phyloP scores from a whole-genome alignment of 2,797 vertebrate genomes.

The Galagoides demidoff region DNA sequence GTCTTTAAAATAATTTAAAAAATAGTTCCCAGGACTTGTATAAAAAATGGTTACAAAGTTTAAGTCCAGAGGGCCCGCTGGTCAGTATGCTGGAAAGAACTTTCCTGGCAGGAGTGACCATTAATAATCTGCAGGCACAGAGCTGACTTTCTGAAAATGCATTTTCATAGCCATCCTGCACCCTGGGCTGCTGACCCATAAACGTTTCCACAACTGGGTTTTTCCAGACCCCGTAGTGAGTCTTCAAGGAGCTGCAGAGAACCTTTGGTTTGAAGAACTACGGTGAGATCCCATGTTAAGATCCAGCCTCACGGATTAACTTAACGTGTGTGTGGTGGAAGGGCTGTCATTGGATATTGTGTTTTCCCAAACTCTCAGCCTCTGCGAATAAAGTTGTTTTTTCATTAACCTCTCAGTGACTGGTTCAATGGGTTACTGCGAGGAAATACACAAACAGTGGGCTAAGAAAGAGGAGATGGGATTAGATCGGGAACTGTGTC shows the following conservation, averaged over 20 bases:
- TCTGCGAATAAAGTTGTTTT: slow-evolving; percentile 78
- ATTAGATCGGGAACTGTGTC: not conserved
- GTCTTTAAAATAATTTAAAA: not conserved
- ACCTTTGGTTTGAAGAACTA: not conserved
- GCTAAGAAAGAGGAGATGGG: not conserved
- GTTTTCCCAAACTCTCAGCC: slow-evolving; percentile 38
- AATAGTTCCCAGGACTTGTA: not conserved
- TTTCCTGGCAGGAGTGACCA: not conserved
- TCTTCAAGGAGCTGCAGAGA: not conserved
- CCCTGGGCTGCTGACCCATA: not conserved
- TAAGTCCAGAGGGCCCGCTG: not conserved
- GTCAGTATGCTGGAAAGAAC: not conserved
- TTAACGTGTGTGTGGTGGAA: not conserved
- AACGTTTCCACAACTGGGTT: fast-evolving
- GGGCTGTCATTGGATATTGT: not conserved
- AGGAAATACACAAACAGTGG: slow-evolving; percentile 11
- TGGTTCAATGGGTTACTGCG: slow-evolving; percentile 57
- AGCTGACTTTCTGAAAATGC: not conserved
- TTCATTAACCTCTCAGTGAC: slow-evolving; percentile 67
- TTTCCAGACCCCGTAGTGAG: not conserved
- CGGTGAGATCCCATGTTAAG: not conserved
- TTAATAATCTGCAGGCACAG: not conserved
- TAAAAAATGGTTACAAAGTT: not conserved
- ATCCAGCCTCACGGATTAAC: not conserved
- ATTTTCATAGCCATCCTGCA: not conserved